Base-by-base conservation (phyloP, 2,797 vertebrate species). In the Myripristis jacobus region DNA sequence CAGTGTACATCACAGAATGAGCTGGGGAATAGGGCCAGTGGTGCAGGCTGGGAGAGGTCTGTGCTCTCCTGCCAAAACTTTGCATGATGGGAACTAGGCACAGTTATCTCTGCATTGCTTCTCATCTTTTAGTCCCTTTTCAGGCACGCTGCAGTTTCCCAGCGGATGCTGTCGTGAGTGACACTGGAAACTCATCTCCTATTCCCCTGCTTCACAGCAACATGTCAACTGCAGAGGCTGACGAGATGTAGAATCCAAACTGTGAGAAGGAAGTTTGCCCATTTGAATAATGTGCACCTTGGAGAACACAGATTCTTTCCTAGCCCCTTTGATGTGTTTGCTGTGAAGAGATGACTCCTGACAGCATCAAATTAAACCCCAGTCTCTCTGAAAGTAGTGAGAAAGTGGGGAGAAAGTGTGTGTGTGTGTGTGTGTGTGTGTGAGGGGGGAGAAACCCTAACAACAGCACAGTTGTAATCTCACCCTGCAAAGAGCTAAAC, bases 241-340 rank as follows among this genome's bases (percentile, higher is more conserved):
- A 81, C 63, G 73, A 80, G 82, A 79, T 71, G 71, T 75, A 77
- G 76, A 77, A 72, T 48, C 77, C 60, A 55, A 75, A 79, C 79
- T 66, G 75, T 24, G 68, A 87, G 78, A 53, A 66, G 81, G 76
- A 68, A 81, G 75, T 79, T 72, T 64, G 66, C 71, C 82, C 67
- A 83, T 90, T 89, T 89, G 83, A 92, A 89, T 90, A 89, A 93
- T 75, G 79, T 77, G 79, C 84, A 80, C 83, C 81, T 83, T 64
- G 53, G 86, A 91, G 85, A 90, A 86, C 85, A 77, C 75, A 70
- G 75, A 84, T 76, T 73, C 79, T 77, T 62, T 71, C 6, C 25
- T 48, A 38, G 62, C 65, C 72, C 62, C 87, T 92, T 91, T 91
- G 89, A 92, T 89, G 88, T 82, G 75, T 79, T 78, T 66, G 61